Evolutionary conservation across 2,113 vertebrate genomes (phyloP), one percentile per base, ranked within the genome.

Genomic region (Bos javanicus): DNA sequence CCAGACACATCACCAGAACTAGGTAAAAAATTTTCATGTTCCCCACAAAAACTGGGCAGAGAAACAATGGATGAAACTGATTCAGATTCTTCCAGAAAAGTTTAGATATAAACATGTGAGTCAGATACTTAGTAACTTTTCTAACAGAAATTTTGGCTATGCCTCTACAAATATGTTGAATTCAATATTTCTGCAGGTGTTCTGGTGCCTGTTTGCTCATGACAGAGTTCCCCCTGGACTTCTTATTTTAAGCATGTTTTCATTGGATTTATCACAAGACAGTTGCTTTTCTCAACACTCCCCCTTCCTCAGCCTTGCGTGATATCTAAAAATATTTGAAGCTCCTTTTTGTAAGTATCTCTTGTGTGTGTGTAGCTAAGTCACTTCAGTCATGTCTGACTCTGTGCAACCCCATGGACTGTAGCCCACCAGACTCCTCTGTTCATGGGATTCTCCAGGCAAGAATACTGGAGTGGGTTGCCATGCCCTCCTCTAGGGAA

Each of bases 331-430:
- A 74, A 52, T 46, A 74, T 23, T 43, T 5, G 10, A 64, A 64
- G 25, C 30, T 67, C 46, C 36, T 60, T 48, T 14, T 28, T 62
- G 11, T 54, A 48, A 43, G 39, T 76, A 15, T 76, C 71, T 76
- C 39, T 43, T 43, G 23, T 26, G 71, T 0, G 2, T 26, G 12
- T 0, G 0, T 76, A 13, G 14, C 71, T 76, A 33, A 33, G 39
- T 14, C 23, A 26, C 39, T 26, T 76, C 71, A 76, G 71, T 76
- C 39, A 15, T 76, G 23, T 43, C 39, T 43, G 71, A 76, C 71
- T 76, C 39, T 76, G 39, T 76, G 39, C 12, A 15, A 43, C 23
- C 12, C 23, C 39, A 15, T 26, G 71, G 6, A 76, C 71, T 43
- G 71, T 26, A 76, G 71, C 71, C 71, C 39, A 26, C 71, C 12